Evolutionary conservation across 2,113 vertebrate species (phyloP).

Genomic region (Orycteropus afer): DNA sequence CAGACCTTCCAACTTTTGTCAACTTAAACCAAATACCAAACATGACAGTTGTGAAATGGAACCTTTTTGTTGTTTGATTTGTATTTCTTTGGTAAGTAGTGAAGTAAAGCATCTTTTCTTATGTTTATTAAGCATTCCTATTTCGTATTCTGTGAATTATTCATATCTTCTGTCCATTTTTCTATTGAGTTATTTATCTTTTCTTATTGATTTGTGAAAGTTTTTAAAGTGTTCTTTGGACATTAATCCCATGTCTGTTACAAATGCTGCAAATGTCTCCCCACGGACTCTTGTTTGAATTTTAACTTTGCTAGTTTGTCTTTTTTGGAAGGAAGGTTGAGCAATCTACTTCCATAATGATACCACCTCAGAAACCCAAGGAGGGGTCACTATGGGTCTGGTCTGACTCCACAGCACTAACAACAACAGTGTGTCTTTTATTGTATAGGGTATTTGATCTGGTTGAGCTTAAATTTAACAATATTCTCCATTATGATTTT

Average conservation of each 20-base stretch:
- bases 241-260: not conserved
- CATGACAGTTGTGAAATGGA: not conserved
- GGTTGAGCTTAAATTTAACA: not conserved
- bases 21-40: too few relatives aligned
- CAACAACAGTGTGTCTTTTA: not conserved
- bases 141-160: not conserved
- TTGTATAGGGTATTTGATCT: not conserved
- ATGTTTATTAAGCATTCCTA: not conserved
- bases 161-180: not conserved
- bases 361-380: too few relatives aligned
- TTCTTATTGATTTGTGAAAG: not conserved
- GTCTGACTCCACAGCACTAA: too few relatives aligned
- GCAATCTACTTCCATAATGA: too few relatives aligned
- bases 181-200: not conserved
- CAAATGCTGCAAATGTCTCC: not conserved
- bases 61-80: not conserved
- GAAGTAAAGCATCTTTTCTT: not conserved
- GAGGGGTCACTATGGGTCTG: too few relatives aligned
- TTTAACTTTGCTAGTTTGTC: conserved; percentile 53
- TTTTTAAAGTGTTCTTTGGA: not conserved
- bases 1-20: not conserved
- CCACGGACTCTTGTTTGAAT: not conserved
- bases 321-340: too few relatives aligned
- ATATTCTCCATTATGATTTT: not conserved
- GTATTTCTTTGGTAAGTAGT: not conserved